Conservation (phyloP, 2,113 vertebrate genomes). For the Gymnogyps californianus region DNA sequence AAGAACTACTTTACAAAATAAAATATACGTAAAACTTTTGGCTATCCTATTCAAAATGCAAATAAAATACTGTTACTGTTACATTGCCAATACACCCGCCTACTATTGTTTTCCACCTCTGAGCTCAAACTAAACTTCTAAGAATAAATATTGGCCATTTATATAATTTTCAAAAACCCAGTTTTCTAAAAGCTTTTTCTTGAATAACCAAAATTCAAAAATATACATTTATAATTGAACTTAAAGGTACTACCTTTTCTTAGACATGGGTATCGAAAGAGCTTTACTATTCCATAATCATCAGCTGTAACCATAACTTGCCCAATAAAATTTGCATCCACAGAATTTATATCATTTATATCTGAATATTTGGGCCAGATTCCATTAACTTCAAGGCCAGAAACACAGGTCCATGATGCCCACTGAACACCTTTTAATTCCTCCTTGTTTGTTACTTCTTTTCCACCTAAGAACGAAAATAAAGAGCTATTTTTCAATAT, state of each 20-base stretch:
- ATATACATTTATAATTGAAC: background rate
- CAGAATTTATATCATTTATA: conserved; percentile 94
- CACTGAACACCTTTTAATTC: conserved; percentile 92
- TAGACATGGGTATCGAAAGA: conserved; percentile 93
- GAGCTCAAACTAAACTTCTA: background rate
- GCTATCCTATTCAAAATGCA: background rate
- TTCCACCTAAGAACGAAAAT: conserved; percentile 85
- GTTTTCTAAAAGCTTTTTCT: background rate
- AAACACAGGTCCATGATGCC: conserved; percentile 95
- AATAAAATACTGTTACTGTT: background rate
- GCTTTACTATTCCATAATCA: conserved; percentile 94
- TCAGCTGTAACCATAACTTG: conserved; percentile 97
- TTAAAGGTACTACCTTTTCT: conserved; percentile 85
- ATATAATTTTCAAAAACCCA: background rate
- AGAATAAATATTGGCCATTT: background rate
- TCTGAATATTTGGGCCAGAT: conserved; percentile 98
- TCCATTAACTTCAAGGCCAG: conserved; percentile 93
- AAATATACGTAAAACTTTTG: background rate
- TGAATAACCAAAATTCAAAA: background rate
- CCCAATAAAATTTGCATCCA: conserved; percentile 92
- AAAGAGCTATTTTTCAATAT: background rate
- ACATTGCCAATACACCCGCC: background rate
- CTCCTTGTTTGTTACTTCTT: conserved; percentile 92
- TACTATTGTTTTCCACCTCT: background rate
- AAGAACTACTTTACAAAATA: background rate